phyloP scores from a whole-genome alignment of 2,888 invertebrate species.

The Lasioglossum calceatum region DNA sequence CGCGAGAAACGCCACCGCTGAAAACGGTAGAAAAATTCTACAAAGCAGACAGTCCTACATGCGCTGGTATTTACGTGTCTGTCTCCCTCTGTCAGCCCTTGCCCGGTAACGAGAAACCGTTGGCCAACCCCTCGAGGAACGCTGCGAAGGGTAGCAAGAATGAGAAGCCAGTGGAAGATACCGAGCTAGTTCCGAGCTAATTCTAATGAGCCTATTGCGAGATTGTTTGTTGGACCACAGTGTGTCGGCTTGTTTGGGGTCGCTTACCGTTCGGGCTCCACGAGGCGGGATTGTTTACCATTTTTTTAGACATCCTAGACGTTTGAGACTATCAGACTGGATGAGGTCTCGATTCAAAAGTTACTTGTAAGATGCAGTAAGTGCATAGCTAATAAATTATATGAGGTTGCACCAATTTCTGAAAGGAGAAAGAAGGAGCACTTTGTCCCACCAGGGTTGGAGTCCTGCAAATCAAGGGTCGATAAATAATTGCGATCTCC shows the following conservation, averaged over 20 bases:
- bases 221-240: background rate
- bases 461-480: background rate
- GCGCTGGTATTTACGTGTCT: slow-evolving; percentile 17
- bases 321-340: background rate
- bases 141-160: background rate
- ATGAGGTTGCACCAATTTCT: background rate
- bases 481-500: background rate
- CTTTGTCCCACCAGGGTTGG: background rate
- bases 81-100: slow-evolving; percentile 25
- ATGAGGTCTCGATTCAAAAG: too few species aligned
- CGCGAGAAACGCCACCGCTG: slow-evolving; percentile 25
- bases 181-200: background rate
- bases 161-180: background rate
- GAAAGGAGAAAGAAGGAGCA: background rate
- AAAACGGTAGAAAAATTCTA: slow-evolving; percentile 28
- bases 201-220: background rate
- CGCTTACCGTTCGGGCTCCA: background rate
- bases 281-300: background rate
- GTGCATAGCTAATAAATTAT: too few species aligned
- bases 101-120: slow-evolving; percentile 64
- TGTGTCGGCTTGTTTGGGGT: background rate
- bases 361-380: too few species aligned
- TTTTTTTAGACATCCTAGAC: background rate
- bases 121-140: slow-evolving; percentile 44
- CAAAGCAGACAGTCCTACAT: slow-evolving; percentile 50